A percentile compares a stretch with the other conserved stretches of the same genome.
Conservation (phyloP, 2,888 invertebrate genomes). For the Campoplex capitator region DNA sequence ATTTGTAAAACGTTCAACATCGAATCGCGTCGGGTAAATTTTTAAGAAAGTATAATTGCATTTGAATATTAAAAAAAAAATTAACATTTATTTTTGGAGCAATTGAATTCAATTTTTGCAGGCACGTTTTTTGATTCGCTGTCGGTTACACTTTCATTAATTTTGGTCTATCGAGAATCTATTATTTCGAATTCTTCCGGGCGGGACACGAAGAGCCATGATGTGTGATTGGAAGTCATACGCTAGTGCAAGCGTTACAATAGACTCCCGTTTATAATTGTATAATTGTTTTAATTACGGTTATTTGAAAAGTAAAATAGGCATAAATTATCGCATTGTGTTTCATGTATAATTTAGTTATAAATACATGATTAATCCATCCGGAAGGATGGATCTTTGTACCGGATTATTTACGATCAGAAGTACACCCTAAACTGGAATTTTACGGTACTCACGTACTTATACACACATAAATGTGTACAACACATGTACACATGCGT, state of each 20-base stretch:
- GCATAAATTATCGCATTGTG: slow-evolving; percentile 2
- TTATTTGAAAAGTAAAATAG: neutral
- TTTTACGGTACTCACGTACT: slow-evolving; percentile 30
- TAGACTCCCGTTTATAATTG: neutral
- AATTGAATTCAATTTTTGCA: neutral
- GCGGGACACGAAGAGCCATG: neutral
- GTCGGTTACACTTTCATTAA: neutral
- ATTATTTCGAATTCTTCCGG: neutral
- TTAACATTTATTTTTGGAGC: neutral
- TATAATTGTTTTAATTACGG: neutral
- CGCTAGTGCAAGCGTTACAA: neutral
- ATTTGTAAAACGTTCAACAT: neutral
- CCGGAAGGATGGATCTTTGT: slow-evolving; percentile 46
- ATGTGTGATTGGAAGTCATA: neutral
- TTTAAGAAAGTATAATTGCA: neutral
- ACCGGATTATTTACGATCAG: slow-evolving; percentile 58
- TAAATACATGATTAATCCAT: slow-evolving; percentile 19
- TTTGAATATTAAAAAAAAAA: neutral
- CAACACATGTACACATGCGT: neutral
- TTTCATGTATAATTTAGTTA: neutral
- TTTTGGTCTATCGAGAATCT: neutral
- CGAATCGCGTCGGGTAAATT: neutral
- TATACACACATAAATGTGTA: neutral
- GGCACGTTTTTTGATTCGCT: neutral
- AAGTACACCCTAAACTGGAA: slow-evolving; percentile 38